Base-by-base conservation (phyloP, 1,140 invertebrate genomes). In the Belonocnema kinseyi region DNA sequence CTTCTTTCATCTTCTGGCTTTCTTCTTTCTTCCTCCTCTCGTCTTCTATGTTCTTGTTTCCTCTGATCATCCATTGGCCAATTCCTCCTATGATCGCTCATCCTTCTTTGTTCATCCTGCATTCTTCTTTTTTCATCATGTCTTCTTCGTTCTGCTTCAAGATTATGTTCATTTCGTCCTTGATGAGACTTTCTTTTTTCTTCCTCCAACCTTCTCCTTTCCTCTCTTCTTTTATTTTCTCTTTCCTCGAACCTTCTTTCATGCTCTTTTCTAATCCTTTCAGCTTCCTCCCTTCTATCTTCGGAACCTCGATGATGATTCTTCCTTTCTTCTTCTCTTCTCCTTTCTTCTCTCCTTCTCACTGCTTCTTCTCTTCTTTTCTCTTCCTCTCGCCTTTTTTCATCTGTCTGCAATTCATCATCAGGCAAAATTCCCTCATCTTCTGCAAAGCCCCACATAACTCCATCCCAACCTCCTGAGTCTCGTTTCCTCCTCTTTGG, bases 371-470 rank as follows among this genome's bases (percentile, higher is more conserved):
- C 53, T 72, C 71, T 73, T 40, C 80, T 80, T 4, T 71, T 46
- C 51, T 82, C 76, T 14, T 83, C 79, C 21, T 75, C 77, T 33
- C 72, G 78, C 76, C 77, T 81, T 72, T 71, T 77, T 10, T 56
- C 77, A 54, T 85, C 83, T 52, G 72, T 86, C 40, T 79, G 71
- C 56, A 81, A 50, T 54, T 88, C 84, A 56, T 76, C 78, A 71
- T 73, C 76, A 4, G 80, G 75, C 26, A 83, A 66, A 16, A 80
- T 73, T 8, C 88, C 89, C 19, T 89, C 90, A 70, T 88, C 58
- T 75, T 90, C 88, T 0, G 74, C 85, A 74, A 85, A 88, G 12
- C 88, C 89, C 90, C 90, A 90, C 52, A 79, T 73, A 72, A 73
- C 72, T 75, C 75, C 53, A 26, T 72, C 73, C 75, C 40, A 46